Evolutionary conservation across 2,113 vertebrate genomes (phyloP), one percentile per base, ranked within the genome.

Genomic region (Macaca fascicularis): DNA sequence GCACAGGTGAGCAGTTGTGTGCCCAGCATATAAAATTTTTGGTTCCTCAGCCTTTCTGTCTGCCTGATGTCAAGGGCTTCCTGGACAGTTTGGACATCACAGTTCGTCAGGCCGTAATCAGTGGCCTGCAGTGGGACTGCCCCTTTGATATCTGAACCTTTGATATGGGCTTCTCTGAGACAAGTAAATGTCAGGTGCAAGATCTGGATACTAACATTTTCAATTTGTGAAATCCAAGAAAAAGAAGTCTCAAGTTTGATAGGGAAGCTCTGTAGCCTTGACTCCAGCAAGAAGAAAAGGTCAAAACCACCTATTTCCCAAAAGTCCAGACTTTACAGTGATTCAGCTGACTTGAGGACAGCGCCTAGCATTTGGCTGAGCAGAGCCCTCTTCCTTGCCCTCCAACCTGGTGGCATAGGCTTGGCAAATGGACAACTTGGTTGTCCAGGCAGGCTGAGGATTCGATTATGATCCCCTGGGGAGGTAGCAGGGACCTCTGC

Each of bases 1-100:
- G 99, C 98, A 99, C 99, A 76, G 99, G 99, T 95, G 99, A 99
- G 98, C 99, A 99, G 99, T 99, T 99, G 98, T 99, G 99, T 98
- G 98, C 99, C 19, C 99, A 99, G 98, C 98, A 98, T 96, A 98
- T 99, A 97, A 99, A 99, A 98, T 98, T 96, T 99, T 99, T 78
- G 99, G 99, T 97, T 99, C 99, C 93, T 99, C 99, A 0, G 99
- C 98, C 9, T 96, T 67, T 89, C 74, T 95, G 97, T 85, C 98
- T 99, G 97, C 99, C 99, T 0, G 99, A 99, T 76, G 97, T 98
- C 0, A 99, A 99, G 89, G 97, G 98, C 8, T 89, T 98, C 40
- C 97, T 98, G 98, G 99, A 99, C 93, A 98, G 98, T 98, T 99
- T 99, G 82, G 99, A 99, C 95, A 98, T 99, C 97, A 97, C 98